A percentile compares a stretch with the other conserved stretches of the same genome.
phyloP scores from a whole-genome alignment of 2,797 vertebrate species.

The Enoplosus armatus region DNA sequence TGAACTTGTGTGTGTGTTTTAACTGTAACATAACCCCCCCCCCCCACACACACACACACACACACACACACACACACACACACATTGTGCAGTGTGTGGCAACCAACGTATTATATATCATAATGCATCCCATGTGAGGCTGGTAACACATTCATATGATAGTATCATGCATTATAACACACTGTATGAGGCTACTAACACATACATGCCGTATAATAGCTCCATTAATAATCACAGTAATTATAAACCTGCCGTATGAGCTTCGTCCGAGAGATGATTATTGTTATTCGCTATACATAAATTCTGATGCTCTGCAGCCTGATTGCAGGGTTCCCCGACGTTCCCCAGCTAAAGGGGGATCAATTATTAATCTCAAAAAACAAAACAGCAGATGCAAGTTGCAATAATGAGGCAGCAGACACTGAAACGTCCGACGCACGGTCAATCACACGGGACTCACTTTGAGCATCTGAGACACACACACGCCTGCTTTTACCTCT shows the following conservation, averaged over 20 bases:
- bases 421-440: slow-evolving; percentile 59
- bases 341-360: slow-evolving; percentile 44
- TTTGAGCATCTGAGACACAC: slow-evolving; percentile 60
- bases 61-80: too few species aligned
- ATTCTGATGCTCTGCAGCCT: slow-evolving; percentile 30
- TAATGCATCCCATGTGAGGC: neutral
- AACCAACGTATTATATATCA: neutral
- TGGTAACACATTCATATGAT: neutral
- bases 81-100: neutral
- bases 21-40: neutral
- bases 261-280: neutral
- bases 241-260: slow-evolving; percentile 15
- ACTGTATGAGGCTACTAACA: too few species aligned
- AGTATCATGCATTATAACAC: neutral
- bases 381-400: slow-evolving; percentile 62
- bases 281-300: neutral
- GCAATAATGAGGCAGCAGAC: slow-evolving; percentile 72
- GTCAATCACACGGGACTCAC: slow-evolving; percentile 61
- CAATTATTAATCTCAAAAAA: slow-evolving; percentile 58
- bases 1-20: neutral
- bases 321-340: slow-evolving; percentile 24
- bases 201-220: too few species aligned
- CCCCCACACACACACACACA: too few species aligned
- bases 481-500: slow-evolving; percentile 55
- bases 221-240: neutral